phyloP scores from a whole-genome alignment of 2,113 vertebrate genomes.

The Sterna hirundo region DNA sequence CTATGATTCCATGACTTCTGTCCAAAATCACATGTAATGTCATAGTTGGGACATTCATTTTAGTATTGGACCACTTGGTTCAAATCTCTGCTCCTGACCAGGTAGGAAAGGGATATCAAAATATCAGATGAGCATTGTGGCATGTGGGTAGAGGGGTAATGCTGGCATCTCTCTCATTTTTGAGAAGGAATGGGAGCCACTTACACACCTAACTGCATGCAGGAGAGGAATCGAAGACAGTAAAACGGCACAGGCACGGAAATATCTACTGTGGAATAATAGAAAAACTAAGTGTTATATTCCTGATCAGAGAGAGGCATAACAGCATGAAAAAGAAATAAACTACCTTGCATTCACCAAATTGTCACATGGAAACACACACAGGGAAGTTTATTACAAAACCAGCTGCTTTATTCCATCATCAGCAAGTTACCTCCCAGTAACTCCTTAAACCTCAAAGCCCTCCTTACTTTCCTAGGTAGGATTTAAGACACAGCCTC shows the following conservation, averaged over 20 bases:
- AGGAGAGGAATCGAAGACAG: not conserved
- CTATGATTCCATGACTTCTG: not conserved
- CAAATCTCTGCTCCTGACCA: not conserved
- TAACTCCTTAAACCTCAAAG: not conserved
- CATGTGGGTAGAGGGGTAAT: not conserved
- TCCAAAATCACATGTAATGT: not conserved
- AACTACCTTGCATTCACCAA: not conserved
- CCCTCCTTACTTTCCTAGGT: not conserved
- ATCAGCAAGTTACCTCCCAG: not conserved
- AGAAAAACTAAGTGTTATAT: not conserved
- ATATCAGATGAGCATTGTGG: not conserved
- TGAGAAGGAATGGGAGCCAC: not conserved
- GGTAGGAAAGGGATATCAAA: not conserved
- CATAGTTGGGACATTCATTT: rapidly evolving
- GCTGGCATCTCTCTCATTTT: not conserved
- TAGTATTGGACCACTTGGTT: not conserved
- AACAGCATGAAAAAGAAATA: not conserved
- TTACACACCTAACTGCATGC: no score
- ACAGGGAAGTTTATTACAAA: not conserved
- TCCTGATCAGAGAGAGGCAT: not conserved
- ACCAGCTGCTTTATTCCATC: not conserved
- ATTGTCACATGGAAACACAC: not conserved
- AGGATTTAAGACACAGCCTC: not conserved
- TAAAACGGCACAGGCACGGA: not conserved
- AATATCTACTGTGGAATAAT: not conserved